Conservation (phyloP, 2,797 vertebrate species). For the Lagorchestes hirsutus region DNA sequence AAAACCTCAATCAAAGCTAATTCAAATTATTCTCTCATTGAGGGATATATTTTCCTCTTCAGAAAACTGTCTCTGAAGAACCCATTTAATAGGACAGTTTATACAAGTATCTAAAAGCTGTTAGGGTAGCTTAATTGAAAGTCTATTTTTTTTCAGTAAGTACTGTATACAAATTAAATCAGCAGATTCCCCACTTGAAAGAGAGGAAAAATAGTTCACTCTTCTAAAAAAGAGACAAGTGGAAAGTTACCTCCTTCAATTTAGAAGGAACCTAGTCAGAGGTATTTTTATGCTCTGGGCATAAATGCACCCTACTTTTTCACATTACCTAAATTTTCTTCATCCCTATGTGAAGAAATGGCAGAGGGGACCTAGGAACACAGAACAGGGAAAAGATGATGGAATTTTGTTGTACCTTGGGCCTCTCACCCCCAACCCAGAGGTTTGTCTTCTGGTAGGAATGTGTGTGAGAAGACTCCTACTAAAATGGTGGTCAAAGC, state of each 20-base stretch:
- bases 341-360: background rate
- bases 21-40: background rate
- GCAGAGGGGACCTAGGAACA: background rate
- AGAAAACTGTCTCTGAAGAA: slow-evolving; percentile 1
- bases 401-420: background rate
- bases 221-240: background rate
- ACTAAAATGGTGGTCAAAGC: background rate
- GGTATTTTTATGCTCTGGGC: background rate
- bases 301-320: background rate
- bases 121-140: background rate
- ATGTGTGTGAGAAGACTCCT: background rate
- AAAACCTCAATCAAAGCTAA: background rate
- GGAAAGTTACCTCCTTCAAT: background rate
- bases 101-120: slow-evolving; percentile 15
- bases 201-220: background rate
- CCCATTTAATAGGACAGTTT: background rate
- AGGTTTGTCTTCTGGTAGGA: background rate
- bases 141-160: background rate
- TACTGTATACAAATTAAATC: background rate
- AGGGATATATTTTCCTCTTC: background rate
- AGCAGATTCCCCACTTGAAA: background rate
- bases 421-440: background rate
- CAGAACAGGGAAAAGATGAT: background rate
- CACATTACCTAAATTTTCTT: background rate
- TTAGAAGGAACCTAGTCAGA: background rate